Percentiles rank a stretch among this genome's conserved stretches.
These are phyloP conservation scores for Panagrolaimus sp. DNA, from an alignment of 1,140 invertebrate genomes.

Conservation along the genomic window DNA sequence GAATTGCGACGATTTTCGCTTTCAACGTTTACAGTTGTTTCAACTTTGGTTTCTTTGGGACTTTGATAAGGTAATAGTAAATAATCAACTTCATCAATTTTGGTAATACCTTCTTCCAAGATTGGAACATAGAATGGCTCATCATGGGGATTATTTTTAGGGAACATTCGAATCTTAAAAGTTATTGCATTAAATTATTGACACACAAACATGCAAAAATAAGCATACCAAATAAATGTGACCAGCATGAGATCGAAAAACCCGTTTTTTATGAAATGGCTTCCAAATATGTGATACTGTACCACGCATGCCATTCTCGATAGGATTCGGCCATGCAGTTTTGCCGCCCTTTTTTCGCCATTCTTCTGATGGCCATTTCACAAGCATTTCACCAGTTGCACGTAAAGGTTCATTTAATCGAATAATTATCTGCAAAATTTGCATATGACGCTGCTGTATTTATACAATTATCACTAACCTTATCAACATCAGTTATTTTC, in stretches of 20 bases:
- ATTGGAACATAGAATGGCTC: no score
- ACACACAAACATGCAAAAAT: no score
- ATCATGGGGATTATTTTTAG: no score
- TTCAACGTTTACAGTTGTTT: no score
- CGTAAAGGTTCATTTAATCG: slow-evolving; percentile 31
- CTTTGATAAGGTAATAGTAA: no score
- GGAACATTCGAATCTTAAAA: no score
- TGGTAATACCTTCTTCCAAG: no score
- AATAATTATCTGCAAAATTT: slow-evolving; percentile 19
- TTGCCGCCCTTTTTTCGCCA: slow-evolving; percentile 33
- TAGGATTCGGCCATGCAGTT: slow-evolving; percentile 23
- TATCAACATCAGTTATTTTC: slow-evolving; percentile 25
- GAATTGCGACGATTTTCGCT: no score
- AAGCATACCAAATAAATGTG: slow-evolving; percentile 19
- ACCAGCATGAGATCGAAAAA: slow-evolving; percentile 25
- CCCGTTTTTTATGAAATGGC: slow-evolving; percentile 19
- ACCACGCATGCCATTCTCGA: slow-evolving; percentile 18
- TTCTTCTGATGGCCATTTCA: slow-evolving; percentile 28
- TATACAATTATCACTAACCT: slow-evolving; percentile 9
- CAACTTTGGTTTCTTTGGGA: no score
- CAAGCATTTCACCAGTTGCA: slow-evolving; percentile 22
- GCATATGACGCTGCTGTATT: not conserved
- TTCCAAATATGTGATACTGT: slow-evolving; percentile 19
- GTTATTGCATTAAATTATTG: no score
- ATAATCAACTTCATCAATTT: no score